Conservation (phyloP, 2,888 invertebrate genomes). For the Caprella mutica region DNA sequence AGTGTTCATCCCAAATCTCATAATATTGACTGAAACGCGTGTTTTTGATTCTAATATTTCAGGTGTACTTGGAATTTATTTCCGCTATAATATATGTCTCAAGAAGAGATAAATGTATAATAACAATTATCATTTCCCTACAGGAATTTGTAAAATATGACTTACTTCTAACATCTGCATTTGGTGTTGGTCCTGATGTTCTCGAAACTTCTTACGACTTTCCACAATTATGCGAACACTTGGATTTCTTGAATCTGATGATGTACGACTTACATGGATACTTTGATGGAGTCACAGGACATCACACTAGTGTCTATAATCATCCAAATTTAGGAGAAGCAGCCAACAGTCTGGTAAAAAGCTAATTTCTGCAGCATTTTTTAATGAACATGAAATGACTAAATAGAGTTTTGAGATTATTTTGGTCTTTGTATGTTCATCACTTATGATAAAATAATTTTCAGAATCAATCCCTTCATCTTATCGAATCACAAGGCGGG, state of each 20-base stretch:
- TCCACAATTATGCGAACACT: slow-evolving; percentile 55
- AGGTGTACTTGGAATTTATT: no score
- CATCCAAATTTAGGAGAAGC: slow-evolving; percentile 46
- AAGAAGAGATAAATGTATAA: no score
- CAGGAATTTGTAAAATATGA: slow-evolving; percentile 54
- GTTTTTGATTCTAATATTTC: no score
- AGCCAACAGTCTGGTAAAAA: slow-evolving; percentile 9
- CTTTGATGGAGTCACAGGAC: slow-evolving; percentile 62
- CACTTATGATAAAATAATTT: no score
- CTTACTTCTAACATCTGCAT: slow-evolving; percentile 64
- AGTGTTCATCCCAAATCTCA: no score
- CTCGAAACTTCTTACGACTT: slow-evolving; percentile 69
- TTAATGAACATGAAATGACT: no score
- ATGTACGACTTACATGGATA: slow-evolving; percentile 78
- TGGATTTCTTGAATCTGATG: slow-evolving; percentile 75
- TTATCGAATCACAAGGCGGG: slow-evolving; percentile 60
- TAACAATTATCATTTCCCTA: no score
- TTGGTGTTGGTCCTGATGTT: slow-evolving; percentile 62
- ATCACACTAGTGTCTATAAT: slow-evolving; percentile 49
- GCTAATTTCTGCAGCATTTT: no score
- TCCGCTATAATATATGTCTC: no score
- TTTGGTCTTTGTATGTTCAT: no score
- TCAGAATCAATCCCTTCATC: background rate
- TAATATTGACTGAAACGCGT: no score
- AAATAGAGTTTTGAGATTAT: no score